Percentiles rank a stretch among this genome's conserved stretches.
Evolutionary conservation across 2,113 vertebrate genomes (phyloP).

Genomic region (Caloenas nicobarica): DNA sequence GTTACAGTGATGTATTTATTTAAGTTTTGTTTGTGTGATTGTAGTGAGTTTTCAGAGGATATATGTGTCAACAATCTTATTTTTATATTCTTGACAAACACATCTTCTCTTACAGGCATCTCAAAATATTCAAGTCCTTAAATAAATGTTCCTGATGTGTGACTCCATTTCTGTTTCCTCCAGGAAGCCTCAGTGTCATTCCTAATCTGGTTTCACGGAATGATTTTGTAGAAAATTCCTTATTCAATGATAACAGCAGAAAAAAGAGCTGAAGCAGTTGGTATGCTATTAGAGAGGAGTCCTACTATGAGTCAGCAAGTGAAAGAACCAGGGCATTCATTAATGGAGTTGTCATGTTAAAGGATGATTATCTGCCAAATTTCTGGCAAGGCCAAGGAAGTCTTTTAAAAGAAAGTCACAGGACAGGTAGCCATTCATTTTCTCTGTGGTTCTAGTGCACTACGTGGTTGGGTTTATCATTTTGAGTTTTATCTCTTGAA

Average conservation of each 20-base stretch:
- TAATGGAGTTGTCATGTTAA: constrained; percentile 57
- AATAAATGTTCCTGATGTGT: neutral
- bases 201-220: neutral
- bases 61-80: neutral
- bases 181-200: neutral
- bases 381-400: constrained; percentile 39
- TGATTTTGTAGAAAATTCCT: neutral
- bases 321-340: neutral
- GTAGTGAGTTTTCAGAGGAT: neutral
- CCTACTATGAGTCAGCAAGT: constrained; percentile 35
- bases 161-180: neutral
- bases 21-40: neutral
- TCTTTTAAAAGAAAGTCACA: neutral
- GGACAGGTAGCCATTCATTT: constrained; percentile 50
- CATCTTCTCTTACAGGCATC: neutral
- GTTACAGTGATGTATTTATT: neutral
- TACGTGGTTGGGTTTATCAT: neutral
- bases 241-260: neutral
- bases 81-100: neutral
- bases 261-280: neutral
- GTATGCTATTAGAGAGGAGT: neutral
- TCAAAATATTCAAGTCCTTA: neutral
- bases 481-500: neutral
- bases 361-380: constrained; percentile 52
- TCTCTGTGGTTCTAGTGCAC: neutral